These are phyloP conservation scores for Zeugodacus cucurbitae DNA, from an alignment of 1,140 invertebrate genomes.

Conservation along the genomic window DNA sequence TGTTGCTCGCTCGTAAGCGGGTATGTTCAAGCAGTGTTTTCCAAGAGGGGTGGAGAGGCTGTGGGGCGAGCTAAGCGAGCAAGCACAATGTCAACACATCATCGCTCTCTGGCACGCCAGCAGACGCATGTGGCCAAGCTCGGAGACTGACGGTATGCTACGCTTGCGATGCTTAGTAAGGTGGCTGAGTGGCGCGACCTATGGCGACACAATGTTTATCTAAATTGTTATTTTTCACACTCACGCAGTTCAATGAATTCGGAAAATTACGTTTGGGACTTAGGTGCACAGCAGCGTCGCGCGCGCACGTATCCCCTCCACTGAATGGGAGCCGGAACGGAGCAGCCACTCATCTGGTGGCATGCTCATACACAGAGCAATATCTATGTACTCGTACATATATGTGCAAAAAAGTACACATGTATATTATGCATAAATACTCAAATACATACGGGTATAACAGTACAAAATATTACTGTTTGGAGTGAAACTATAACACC, in stretches of 20 bases:
- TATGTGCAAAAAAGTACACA: not conserved
- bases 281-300: conserved; percentile 27
- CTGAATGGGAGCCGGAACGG: not conserved
- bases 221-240: conserved; percentile 67
- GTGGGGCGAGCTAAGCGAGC: not conserved
- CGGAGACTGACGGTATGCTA: not conserved
- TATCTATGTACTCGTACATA: not conserved
- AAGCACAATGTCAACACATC: conserved; percentile 9
- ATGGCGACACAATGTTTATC: conserved; percentile 62
- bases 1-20: too few relatives aligned
- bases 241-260: conserved; percentile 66
- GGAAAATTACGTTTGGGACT: conserved; percentile 66
- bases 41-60: not conserved
- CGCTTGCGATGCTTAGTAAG: not conserved
- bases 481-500: too few relatives aligned
- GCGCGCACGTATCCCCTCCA: not conserved
- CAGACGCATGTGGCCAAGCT: conserved; percentile 12
- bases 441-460: too few relatives aligned
- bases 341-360: not conserved
- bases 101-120: not conserved
- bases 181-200: conserved; percentile 43
- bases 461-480: too few relatives aligned
- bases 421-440: not conserved
- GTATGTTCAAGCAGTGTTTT: not conserved
- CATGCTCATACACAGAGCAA: not conserved